Base-by-base conservation (phyloP, 2,888 invertebrate species). In the Erebia epiphron region DNA sequence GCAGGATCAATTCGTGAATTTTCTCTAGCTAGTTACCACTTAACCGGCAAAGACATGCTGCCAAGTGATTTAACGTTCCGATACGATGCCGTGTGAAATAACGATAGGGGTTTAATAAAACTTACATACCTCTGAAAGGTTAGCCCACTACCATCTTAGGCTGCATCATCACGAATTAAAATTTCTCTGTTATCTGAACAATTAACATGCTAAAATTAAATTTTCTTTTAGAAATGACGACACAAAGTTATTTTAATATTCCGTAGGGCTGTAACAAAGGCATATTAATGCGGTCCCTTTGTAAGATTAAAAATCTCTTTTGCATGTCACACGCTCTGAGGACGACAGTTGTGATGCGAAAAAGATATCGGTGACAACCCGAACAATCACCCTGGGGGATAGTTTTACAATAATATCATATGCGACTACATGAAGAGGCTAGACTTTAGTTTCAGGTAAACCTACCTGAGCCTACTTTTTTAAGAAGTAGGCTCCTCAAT, bases 291-390 rank as follows among this genome's bases (percentile, higher is more conserved):
- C 21, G 54, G 66, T 56, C 66, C 66, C 56, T 66, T 66, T 56
- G 66, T 66, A 46, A 46, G 66, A 66, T n/a, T 66, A 66, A 66
- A 66, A 66, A 66, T 66, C 66, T 66, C 66, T 66, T 63, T 66
- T 46, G 43, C 43, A 21, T 56, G 66, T 66, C 56, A 57, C 66
- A 66, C 66, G 56, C 43, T 21, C 66, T 66, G 66, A 56, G 66
- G 14, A n/a, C 56, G 66, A 66, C 66, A 46, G 56, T 13, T n/a
- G 7, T 66, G 66, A 57, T 57, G n/a, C 43, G 65, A 35, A 56
- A 66, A 56, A 66, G 56, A 56, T 66, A 66, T 56, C 54, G 56
- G 64, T 54, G 43, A 18, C 46, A 18, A 21, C 66, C 66, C 52
- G 18, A 54, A 18, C 65, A 65, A 56, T 54, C 56, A 41, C 54